phyloP scores from a whole-genome alignment of 2,797 vertebrate genomes.

The Bovichtus diacanthus region DNA sequence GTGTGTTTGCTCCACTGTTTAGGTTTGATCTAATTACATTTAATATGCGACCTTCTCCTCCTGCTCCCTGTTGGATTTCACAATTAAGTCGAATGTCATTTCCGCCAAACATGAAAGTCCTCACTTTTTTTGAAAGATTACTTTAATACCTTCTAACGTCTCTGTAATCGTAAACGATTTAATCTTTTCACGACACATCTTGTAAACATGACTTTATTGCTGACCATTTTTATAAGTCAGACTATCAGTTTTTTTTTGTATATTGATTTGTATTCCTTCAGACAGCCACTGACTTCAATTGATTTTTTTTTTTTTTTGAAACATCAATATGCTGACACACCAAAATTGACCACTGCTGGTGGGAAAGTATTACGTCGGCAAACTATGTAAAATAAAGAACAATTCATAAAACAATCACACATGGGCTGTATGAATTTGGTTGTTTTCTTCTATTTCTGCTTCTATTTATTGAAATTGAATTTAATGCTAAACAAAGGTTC shows the following conservation, averaged over 20 bases:
- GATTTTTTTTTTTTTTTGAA: background rate
- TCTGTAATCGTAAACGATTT: background rate
- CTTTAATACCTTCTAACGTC: background rate
- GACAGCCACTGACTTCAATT: background rate
- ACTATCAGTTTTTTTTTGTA: background rate
- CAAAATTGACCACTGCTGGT: background rate
- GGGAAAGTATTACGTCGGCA: background rate
- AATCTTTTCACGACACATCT: background rate
- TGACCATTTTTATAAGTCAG: background rate
- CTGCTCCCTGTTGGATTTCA: background rate
- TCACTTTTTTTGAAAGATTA: background rate
- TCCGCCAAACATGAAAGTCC: background rate
- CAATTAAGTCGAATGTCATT: slow-evolving; percentile 15
- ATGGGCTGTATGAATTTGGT: too few species aligned
- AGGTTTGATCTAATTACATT: slow-evolving; percentile 17
- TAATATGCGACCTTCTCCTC: slow-evolving; percentile 5
- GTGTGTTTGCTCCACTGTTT: background rate
- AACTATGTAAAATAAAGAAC: background rate
- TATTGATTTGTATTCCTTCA: background rate
- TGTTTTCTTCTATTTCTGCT: too few species aligned
- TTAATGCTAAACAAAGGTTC: too few species aligned
- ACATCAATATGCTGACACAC: background rate
- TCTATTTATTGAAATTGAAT: too few species aligned
- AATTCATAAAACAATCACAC: too few species aligned
- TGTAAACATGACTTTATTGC: background rate